A percentile compares a stretch with the other conserved stretches of the same genome.
Evolutionary conservation across 2,888 invertebrate genomes (phyloP).

Genomic region (Zygaena filipendulae): DNA sequence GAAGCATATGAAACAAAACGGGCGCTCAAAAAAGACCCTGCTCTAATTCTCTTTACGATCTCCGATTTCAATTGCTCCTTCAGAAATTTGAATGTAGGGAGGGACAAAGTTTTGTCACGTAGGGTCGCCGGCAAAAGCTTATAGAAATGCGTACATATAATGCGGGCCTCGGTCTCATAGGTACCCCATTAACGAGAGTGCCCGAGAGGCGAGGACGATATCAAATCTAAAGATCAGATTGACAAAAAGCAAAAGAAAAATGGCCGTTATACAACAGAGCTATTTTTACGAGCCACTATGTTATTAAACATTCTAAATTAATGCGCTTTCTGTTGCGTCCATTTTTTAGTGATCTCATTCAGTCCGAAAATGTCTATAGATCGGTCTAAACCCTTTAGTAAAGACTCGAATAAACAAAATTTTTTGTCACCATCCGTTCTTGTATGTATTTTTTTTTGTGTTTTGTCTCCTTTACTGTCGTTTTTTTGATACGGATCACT

Average conservation of each 20-base stretch:
- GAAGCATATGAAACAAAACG: slow-evolving; percentile 61
- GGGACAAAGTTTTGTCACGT: slow-evolving; percentile 68
- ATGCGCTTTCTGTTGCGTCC: slow-evolving; percentile 37
- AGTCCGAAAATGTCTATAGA: slow-evolving; percentile 42
- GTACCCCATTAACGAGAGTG: slow-evolving; percentile 65
- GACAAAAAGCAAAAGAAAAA: slow-evolving; percentile 52
- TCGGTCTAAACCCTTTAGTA: slow-evolving; percentile 49
- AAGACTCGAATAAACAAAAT: slow-evolving; percentile 34
- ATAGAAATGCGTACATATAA: slow-evolving; percentile 58
- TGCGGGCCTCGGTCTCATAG: slow-evolving; percentile 58
- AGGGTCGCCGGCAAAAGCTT: slow-evolving; percentile 45
- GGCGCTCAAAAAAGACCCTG: slow-evolving; percentile 60
- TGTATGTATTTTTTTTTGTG: slow-evolving; percentile 42
- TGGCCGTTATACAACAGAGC: slow-evolving; percentile 26
- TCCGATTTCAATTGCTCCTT: slow-evolving; percentile 70
- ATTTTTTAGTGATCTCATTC: slow-evolving; percentile 50
- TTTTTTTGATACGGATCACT: slow-evolving; percentile 62
- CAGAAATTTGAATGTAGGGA: slow-evolving; percentile 68
- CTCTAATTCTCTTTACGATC: slow-evolving; percentile 68
- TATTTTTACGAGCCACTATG: slow-evolving; percentile 58
- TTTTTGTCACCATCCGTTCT: slow-evolving; percentile 43
- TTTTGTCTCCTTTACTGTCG: slow-evolving; percentile 53
- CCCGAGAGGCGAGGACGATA: slow-evolving; percentile 52
- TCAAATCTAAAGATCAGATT: slow-evolving; percentile 58
- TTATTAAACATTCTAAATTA: slow-evolving; percentile 64